phyloP scores from a whole-genome alignment of 2,888 invertebrate species.

The Tipula vernalis region DNA sequence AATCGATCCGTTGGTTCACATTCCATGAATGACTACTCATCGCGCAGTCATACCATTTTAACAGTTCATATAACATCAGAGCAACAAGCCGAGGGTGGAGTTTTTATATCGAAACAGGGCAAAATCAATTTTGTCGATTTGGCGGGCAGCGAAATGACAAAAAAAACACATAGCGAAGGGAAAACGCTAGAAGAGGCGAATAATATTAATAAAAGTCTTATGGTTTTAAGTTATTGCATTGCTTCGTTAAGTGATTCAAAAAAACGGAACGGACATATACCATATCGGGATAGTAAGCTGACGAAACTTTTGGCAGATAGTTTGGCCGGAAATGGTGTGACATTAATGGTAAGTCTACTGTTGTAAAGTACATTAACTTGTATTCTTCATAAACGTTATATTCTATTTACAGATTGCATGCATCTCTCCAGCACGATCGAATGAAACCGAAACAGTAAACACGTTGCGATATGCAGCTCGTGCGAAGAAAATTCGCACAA shows the following conservation, averaged over 20 bases:
- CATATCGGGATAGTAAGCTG: constrained; percentile 86
- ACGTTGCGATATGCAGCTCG: constrained; percentile 85
- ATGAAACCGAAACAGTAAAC: constrained; percentile 76
- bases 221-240: constrained; percentile 95
- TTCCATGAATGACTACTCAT: constrained; percentile 87
- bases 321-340: constrained; percentile 85
- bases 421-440: constrained; percentile 78
- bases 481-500: constrained; percentile 84
- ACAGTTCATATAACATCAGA: constrained; percentile 83
- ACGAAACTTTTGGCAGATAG: constrained; percentile 90
- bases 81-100: constrained; percentile 64
- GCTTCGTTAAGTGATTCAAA: constrained; percentile 76
- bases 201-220: constrained; percentile 89
- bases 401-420: constrained; percentile 66
- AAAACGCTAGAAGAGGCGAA: constrained; percentile 88
- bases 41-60: constrained; percentile 84
- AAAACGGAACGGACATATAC: constrained; percentile 73
- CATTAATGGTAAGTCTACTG: constrained; percentile 68
- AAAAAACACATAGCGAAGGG: constrained; percentile 75
- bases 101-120: constrained; percentile 81
- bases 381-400: neutral
- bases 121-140: constrained; percentile 93
- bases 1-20: constrained; percentile 84
- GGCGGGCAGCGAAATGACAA: constrained; percentile 95
- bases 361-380: constrained; percentile 18